Base-by-base conservation (phyloP, 1,140 invertebrate genomes). In the Phortica variegata region DNA sequence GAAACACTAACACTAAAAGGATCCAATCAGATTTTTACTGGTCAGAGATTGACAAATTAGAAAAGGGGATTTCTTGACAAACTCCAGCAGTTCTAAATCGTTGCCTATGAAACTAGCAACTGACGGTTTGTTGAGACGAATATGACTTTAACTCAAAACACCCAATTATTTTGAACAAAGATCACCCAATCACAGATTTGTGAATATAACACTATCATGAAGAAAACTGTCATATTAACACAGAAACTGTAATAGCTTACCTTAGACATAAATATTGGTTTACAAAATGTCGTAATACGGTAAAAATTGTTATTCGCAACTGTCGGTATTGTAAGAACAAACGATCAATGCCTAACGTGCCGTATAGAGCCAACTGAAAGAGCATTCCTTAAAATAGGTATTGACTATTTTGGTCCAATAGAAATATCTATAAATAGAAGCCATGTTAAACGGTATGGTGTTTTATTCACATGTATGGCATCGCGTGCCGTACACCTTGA, bases 401-500 rank as follows among this genome's bases (percentile, higher is more conserved):
- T 47, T 12, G 37, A 47, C 15, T 76, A 61, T 42, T 73, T 66
- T 37, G 68, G 65, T 3, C 70, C 74, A 0, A 52, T 75, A 34
- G 40, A 52, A 16, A 37, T 71, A 2, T 62, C 49, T 8, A 54
- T 65, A n/a, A 59, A 61, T n/a, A 32, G 70, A 17, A 49, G 62
- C 1, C 44, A 43, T 10, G 57, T 70, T 20, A 78, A 77, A 43
- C 39, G 68, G 2, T 78, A 60, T 44, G 55, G 75, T 1, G 69
- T 56, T 4, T 13, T 80, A n/a, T 78, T 77, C 38, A 79, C 75
- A 0, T 78, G 74, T 43, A 42, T 55, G 42, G 57, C 43, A 38
- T 73, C 65, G 2, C 56, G 78, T 40, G 78, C 77, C 0, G 55
- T 80, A 1, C 78, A 81, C 46, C 16, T 80, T 5, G 78, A 80